A percentile compares a stretch with the other conserved stretches of the same genome.
Conservation (phyloP, 2,888 invertebrate species). For the Conops quadrifasciatus region DNA sequence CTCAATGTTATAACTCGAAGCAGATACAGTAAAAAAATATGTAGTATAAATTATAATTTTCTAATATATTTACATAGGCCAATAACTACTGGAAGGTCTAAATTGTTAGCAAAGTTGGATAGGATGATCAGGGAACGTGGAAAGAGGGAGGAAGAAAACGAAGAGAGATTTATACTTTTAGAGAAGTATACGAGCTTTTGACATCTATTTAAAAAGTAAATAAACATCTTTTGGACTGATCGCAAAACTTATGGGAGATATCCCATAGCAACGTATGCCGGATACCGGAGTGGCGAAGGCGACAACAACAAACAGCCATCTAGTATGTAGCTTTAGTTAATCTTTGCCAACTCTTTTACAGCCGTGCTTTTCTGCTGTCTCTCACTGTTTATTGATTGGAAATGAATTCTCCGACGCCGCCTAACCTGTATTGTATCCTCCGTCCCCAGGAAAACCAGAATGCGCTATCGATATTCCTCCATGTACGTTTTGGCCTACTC, state of each 20-base stretch:
- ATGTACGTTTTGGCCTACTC: conserved; percentile 40
- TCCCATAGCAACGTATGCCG: no score
- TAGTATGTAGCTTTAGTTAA: not conserved
- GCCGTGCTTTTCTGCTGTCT: conserved; percentile 42
- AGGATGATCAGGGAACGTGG: not conserved
- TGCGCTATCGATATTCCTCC: conserved; percentile 37
- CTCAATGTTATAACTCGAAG: conserved; percentile 36
- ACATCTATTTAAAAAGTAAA: not conserved
- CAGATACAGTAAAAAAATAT: conserved; percentile 17
- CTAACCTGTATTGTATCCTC: conserved; percentile 60
- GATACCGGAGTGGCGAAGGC: no score
- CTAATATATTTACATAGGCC: conserved; percentile 25
- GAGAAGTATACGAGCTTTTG: not conserved
- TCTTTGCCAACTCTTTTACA: not conserved
- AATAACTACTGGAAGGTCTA: conserved; percentile 35
- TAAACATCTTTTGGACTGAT: not conserved
- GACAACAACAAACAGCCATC: conserved; percentile 12
- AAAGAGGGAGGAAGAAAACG: not conserved
- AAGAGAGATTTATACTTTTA: not conserved
- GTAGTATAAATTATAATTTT: conserved; percentile 10
- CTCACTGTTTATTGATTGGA: not conserved
- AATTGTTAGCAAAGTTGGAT: conserved; percentile 30
- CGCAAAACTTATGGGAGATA: no score
- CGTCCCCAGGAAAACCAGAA: conserved; percentile 61
- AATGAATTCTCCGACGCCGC: conserved; percentile 43